phyloP scores from a whole-genome alignment of 2,797 vertebrate species.

The Scolopax rusticola region DNA sequence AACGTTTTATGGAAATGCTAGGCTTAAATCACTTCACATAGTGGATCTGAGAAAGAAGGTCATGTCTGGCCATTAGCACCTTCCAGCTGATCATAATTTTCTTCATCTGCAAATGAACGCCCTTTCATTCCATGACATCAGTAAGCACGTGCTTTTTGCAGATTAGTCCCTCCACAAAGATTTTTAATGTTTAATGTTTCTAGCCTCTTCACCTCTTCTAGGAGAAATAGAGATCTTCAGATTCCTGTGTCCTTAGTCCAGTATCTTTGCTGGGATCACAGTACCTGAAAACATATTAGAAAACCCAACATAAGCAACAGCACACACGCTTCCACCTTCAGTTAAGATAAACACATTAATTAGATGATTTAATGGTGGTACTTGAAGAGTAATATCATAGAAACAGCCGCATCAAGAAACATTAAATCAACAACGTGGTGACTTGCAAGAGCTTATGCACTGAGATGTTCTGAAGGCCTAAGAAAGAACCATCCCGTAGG shows the following conservation, averaged over 20 bases:
- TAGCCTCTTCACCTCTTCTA: conserved; percentile 23
- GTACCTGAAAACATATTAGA: neutral
- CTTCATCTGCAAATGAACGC: neutral
- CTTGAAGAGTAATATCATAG: neutral
- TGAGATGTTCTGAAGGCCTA: neutral
- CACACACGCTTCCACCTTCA: neutral
- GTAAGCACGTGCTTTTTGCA: neutral
- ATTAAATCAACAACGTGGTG: neutral
- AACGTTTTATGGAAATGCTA: neutral
- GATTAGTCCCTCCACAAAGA: neutral
- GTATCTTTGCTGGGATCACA: neutral
- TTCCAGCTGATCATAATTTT: neutral
- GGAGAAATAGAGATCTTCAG: conserved; percentile 34
- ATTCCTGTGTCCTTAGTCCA: neutral
- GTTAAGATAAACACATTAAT: neutral
- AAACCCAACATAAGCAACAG: neutral
- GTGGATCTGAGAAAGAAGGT: neutral
- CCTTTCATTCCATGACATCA: neutral
- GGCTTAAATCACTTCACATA: neutral
- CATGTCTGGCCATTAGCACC: neutral
- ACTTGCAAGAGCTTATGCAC: neutral
- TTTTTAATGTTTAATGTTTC: neutral
- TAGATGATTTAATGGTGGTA: neutral
- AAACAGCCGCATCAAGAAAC: neutral
- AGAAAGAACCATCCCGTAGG: neutral